Percentiles rank a stretch among this genome's conserved stretches.
These are phyloP conservation scores for Pachydiplax longipennis DNA, from an alignment of 2,888 invertebrate genomes.

Conservation along the genomic window DNA sequence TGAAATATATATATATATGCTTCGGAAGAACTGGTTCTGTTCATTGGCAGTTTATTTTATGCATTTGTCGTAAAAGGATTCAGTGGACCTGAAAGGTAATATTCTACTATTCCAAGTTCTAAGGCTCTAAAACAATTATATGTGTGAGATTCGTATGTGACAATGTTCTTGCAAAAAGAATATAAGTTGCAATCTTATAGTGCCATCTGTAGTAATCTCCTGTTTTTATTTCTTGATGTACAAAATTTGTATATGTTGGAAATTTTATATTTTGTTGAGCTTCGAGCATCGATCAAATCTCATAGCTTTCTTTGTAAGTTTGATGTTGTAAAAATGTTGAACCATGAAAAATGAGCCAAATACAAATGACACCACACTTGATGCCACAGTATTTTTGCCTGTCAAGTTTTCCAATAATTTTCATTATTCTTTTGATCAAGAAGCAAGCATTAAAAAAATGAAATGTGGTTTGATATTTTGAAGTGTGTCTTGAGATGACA, in stretches of 20 bases:
- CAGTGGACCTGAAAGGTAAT: background rate
- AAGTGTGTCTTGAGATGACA: background rate
- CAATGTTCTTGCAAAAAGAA: background rate
- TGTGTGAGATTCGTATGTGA: background rate
- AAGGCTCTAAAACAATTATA: background rate
- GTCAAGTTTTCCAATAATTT: background rate
- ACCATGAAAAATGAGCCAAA: background rate
- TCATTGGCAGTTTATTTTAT: background rate
- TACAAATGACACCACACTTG: background rate
- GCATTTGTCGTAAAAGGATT: background rate
- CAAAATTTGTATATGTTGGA: background rate
- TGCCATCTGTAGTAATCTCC: background rate
- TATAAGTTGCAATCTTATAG: background rate
- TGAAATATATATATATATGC: background rate
- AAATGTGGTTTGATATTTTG: background rate
- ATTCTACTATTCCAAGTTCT: background rate
- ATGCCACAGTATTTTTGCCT: background rate
- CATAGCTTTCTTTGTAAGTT: background rate
- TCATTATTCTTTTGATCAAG: background rate
- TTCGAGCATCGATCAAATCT: background rate
- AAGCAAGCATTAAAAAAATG: background rate
- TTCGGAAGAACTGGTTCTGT: background rate
- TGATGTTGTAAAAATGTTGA: background rate
- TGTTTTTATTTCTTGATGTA: slow-evolving; percentile 26
- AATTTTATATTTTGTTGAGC: slow-evolving; percentile 19